These are phyloP conservation scores for Ennomos fuscantarius DNA, from an alignment of 2,888 invertebrate genomes.

Conservation along the genomic window DNA sequence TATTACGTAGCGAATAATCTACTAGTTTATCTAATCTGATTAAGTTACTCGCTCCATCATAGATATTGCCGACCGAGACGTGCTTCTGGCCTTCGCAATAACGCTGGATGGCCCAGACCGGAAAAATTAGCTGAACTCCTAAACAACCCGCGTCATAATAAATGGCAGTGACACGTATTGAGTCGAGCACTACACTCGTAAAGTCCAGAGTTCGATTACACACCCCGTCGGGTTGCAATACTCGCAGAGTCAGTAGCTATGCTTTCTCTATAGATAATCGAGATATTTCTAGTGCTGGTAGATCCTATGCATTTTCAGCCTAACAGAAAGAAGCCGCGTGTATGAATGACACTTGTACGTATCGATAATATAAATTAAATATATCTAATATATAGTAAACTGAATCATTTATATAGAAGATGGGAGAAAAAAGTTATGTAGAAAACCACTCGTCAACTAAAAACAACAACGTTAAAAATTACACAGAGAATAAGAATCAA, in stretches of 20 bases:
- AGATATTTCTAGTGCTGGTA: too few relatives aligned
- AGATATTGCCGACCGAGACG: slow-evolving; percentile 4
- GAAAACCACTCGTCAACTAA: too few relatives aligned
- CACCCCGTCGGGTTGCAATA: slow-evolving; percentile 57
- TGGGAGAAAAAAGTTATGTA: too few relatives aligned
- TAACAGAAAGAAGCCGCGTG: too few relatives aligned
- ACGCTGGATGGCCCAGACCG: slow-evolving; percentile 29
- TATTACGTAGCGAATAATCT: too few relatives aligned
- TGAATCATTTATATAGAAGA: too few relatives aligned
- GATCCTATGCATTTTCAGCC: too few relatives aligned
- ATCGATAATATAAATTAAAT: too few relatives aligned
- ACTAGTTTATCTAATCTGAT: neutral
- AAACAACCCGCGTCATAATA: slow-evolving; percentile 58
- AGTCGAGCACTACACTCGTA: slow-evolving; percentile 60
- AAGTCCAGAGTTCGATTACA: slow-evolving; percentile 68
- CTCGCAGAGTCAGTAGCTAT: slow-evolving; percentile 9
- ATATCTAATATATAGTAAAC: too few relatives aligned
- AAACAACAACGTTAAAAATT: too few relatives aligned
- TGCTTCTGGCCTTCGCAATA: slow-evolving; percentile 16
- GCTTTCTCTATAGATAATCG: neutral
- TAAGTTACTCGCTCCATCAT: slow-evolving; percentile 6
- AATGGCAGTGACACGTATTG: slow-evolving; percentile 55
- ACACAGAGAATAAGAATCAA: too few relatives aligned
- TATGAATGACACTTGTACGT: too few relatives aligned
- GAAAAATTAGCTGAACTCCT: slow-evolving; percentile 50